Conservation (phyloP, 2,888 invertebrate species). For the Glaucopsyche alexis region DNA sequence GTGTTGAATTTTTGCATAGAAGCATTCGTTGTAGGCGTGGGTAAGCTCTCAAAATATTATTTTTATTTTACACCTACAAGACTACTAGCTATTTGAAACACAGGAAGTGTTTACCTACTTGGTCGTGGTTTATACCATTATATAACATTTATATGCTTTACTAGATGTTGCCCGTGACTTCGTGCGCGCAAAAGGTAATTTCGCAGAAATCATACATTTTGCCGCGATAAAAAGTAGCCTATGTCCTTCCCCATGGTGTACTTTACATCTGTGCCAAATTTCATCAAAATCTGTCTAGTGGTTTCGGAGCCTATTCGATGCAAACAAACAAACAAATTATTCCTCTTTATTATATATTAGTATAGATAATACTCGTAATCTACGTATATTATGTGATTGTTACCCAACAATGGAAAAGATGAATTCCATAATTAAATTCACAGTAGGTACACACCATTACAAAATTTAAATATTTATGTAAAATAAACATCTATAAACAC, state of each 20-base stretch:
- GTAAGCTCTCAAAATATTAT: background rate
- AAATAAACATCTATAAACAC: background rate
- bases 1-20: conserved; percentile 12
- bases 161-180: no score
- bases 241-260: no score
- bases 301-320: no score
- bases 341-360: no score
- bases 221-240: no score
- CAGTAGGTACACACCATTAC: background rate
- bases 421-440: background rate
- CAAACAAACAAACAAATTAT: no score
- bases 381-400: background rate
- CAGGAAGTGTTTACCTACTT: background rate
- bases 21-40: background rate
- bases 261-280: no score
- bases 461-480: background rate
- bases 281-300: no score
- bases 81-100: no score
- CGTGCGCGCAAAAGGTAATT: no score
- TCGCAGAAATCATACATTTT: no score
- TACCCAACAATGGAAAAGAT: background rate
- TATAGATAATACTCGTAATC: background rate
- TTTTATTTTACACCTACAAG: background rate
- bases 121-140: no score
- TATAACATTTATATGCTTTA: background rate